Evolutionary conservation across 2,113 vertebrate genomes (phyloP), one percentile per base, ranked within the genome.

Genomic region (Cricetomys ansorgei): DNA sequence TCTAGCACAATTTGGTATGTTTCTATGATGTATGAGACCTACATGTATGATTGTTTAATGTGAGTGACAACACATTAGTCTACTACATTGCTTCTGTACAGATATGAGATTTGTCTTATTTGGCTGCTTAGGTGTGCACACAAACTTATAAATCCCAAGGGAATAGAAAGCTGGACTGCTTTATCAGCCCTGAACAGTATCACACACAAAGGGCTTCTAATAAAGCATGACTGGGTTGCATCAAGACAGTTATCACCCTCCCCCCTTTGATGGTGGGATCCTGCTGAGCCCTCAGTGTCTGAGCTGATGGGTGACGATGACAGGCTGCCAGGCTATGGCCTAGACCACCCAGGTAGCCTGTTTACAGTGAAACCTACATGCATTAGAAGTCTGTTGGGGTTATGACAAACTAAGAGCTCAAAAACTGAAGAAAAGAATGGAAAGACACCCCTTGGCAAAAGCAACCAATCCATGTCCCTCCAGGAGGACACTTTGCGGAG

Each of bases 331-430:
- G 72, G 64, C 57, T 50, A 29, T 64, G 67, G 29, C 2, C 62
- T 8, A 10, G 23, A 75, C 77, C 27, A 37, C 34, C 27, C 34
- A 6, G 7, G 7, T 73, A n/a, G 13, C 89, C 45, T 69, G 90
- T 53, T 72, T 37, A 93, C 77, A 27, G n/a, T 90, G 59, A 95
- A 67, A 59, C 27, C n/a, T 64, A 45, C 45, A 29, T 45, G 48
- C 57, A 72, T 62, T 92, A 27, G 48, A 94, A 86, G 19, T 16
- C 21, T 57, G 21, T 59, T n/a, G 45, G 57, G 43, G 72, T 87
- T 91, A 21, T 23, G 50, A 79, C 92, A 94, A 91, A 90, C 45
- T n/a, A 88, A 62, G 50, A 65, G 23, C 92, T 91, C 91, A 92
- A 87, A 89, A 88, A 50, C 55, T 85, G 50, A 83, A 21, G 15